phyloP scores from a whole-genome alignment of 2,797 vertebrate species.

The Sternarchorhynchus goeldii region DNA sequence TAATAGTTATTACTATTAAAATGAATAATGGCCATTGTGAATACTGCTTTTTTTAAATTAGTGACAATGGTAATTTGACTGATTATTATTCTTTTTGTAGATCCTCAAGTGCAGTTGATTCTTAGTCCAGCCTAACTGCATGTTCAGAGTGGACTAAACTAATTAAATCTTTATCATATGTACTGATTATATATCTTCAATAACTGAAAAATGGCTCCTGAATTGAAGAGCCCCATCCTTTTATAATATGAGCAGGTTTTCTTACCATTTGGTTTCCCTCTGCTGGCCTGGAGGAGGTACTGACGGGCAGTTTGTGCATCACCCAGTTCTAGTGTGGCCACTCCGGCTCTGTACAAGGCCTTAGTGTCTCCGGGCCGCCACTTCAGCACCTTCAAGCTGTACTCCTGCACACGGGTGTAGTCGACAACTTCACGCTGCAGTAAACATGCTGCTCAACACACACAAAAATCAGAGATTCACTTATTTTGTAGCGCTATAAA shows the following conservation, averaged over 20 bases:
- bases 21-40: background rate
- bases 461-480: background rate
- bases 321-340: constrained; percentile 84
- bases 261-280: constrained; percentile 83
- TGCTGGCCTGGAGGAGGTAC: constrained; percentile 80
- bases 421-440: constrained; percentile 82
- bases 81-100: too few relatives aligned
- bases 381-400: constrained; percentile 83
- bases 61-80: too few relatives aligned
- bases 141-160: too few relatives aligned
- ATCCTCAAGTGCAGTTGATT: too few relatives aligned
- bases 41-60: background rate
- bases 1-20: background rate
- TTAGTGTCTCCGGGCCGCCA: constrained; percentile 81
- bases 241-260: background rate
- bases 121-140: too few relatives aligned
- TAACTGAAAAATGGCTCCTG: too few relatives aligned
- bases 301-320: constrained; percentile 79
- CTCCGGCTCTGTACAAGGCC: constrained; percentile 87
- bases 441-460: constrained; percentile 79
- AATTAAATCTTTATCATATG: too few relatives aligned
- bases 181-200: too few relatives aligned
- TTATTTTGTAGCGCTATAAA: background rate
- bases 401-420: constrained; percentile 83
- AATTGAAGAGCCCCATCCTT: too few relatives aligned